Evolutionary conservation across 1,140 invertebrate species (phyloP).

Genomic region (Hetaerina americana): DNA sequence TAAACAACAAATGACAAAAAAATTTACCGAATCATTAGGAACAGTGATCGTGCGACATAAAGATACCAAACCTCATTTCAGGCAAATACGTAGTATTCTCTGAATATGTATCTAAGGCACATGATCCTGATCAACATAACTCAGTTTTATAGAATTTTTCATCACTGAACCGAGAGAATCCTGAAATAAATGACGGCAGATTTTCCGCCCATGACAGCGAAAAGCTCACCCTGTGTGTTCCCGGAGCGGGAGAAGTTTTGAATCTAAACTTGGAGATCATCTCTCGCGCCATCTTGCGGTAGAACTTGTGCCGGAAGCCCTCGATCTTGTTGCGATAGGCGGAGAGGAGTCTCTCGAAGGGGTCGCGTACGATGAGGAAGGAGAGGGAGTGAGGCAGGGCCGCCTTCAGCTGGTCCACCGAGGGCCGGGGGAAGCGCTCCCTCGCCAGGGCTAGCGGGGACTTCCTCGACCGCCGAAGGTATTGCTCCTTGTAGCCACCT

Average conservation of each 20-base stretch:
- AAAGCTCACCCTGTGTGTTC: neutral
- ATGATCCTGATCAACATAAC: no score
- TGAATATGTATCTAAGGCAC: no score
- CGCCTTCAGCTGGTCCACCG: constrained; percentile 45
- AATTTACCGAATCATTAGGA: no score
- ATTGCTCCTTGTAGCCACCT: constrained; percentile 22
- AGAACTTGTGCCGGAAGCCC: constrained; percentile 65
- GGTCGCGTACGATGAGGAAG: constrained; percentile 79
- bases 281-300: constrained; percentile 52
- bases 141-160: no score
- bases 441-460: constrained; percentile 59
- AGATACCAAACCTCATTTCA: no score
- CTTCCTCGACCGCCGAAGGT: constrained; percentile 20
- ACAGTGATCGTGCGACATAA: no score
- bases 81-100: no score
- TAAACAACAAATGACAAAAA: no score
- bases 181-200: no score
- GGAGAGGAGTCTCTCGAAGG: constrained; percentile 74
- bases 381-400: constrained; percentile 49
- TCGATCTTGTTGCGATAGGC: constrained; percentile 83
- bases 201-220: no score
- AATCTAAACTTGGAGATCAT: neutral
- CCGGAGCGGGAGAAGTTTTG: neutral
- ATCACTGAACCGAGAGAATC: no score
- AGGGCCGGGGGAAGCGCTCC: constrained; percentile 60